phyloP scores from a whole-genome alignment of 2,797 vertebrate genomes.

The Acrocephalus scirpaceus region DNA sequence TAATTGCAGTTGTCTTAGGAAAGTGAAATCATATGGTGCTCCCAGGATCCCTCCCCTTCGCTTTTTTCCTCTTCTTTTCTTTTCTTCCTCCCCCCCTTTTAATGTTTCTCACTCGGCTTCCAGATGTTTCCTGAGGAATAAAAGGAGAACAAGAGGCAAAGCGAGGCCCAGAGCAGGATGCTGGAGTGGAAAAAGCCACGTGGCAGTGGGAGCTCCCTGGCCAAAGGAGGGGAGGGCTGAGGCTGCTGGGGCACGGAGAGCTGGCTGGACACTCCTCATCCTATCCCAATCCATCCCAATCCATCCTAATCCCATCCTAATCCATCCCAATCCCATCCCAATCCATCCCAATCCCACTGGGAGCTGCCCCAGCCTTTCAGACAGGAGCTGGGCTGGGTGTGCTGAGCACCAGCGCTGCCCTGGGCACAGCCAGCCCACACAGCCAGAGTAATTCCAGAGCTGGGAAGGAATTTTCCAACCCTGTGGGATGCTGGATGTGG shows the following conservation, averaged over 20 bases:
- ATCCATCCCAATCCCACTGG: accelerated
- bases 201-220: conserved; percentile 53
- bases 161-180: conserved; percentile 18
- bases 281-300: neutral
- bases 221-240: neutral
- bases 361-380: neutral
- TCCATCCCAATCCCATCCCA: accelerated
- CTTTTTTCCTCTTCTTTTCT: neutral
- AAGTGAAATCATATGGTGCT: conserved; percentile 76
- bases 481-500: accelerated
- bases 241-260: neutral
- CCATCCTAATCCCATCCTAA: accelerated
- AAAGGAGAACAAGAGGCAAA: neutral
- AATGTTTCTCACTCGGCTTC: conserved; percentile 56
- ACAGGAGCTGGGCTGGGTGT: neutral
- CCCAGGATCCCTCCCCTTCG: neutral
- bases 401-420: neutral
- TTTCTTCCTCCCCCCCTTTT: neutral
- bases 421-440: neutral
- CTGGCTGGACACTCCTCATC: accelerated
- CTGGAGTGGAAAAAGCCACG: conserved; percentile 54
- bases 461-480: accelerated
- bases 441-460: neutral
- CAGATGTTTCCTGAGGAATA: conserved; percentile 76
- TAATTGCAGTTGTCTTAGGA: conserved; percentile 70